Conservation (phyloP, 53 echinoderm and acorn worm genomes). For the Paelopatides confundens region DNA sequence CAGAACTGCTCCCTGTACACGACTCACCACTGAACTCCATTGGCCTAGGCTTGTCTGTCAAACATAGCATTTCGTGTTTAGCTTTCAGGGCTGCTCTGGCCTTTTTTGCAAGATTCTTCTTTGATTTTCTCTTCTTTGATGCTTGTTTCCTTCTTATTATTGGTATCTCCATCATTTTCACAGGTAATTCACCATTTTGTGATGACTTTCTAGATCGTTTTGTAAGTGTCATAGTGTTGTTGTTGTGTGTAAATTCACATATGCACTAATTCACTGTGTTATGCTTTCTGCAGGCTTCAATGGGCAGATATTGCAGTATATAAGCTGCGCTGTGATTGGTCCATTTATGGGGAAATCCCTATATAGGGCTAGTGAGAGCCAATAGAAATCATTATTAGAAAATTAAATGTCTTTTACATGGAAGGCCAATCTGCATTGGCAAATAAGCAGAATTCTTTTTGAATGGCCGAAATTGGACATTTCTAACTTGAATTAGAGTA, state of each 20-base stretch:
- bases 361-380: background rate
- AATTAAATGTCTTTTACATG: conserved; percentile 1
- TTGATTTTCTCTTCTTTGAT: conserved; percentile 1
- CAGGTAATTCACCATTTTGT: background rate
- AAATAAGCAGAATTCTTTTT: no score
- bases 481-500: no score
- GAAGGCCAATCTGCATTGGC: no score
- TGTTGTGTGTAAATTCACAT: no score
- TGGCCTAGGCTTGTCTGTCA: background rate
- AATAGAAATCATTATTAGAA: background rate
- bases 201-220: background rate
- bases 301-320: no score
- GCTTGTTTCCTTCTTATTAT: background rate
- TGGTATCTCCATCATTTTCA: background rate
- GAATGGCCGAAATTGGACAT: no score
- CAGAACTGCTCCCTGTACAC: conserved; percentile 19
- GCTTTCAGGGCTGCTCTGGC: background rate
- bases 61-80: background rate
- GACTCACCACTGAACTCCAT: no score
- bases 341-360: background rate
- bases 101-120: background rate
- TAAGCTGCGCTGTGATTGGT: background rate
- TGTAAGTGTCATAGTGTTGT: background rate
- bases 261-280: no score
- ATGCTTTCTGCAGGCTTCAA: no score